Conservation (phyloP, 2,113 vertebrate genomes). For the Capreolus pygargus region DNA sequence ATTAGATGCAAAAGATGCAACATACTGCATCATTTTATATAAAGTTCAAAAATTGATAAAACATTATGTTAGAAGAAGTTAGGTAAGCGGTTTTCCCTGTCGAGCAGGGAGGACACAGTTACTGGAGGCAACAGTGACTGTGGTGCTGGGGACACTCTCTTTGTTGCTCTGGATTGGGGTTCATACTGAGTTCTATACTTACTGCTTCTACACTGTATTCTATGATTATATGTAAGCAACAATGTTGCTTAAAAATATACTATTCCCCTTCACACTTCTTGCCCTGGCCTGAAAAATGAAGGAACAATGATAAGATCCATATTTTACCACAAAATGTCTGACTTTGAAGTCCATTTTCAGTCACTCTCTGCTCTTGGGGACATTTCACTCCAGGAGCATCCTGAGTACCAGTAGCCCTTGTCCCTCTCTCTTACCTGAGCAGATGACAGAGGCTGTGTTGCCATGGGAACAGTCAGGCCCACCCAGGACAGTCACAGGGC, state of each 20-base stretch:
- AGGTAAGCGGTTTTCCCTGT: fast-evolving
- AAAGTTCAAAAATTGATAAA: neutral
- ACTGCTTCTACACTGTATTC: neutral
- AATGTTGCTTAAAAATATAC: too few relatives aligned
- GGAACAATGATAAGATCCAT: too few relatives aligned
- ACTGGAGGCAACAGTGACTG: neutral
- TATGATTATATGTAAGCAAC: too few relatives aligned
- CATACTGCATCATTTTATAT: neutral
- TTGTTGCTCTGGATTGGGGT: neutral
- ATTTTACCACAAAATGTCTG: neutral
- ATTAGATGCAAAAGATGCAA: neutral
- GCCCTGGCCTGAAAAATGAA: too few relatives aligned
- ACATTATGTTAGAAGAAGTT: neutral
- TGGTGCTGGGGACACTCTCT: neutral
- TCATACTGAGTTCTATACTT: neutral
- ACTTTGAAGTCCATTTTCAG: fast-evolving
- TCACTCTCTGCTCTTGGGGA: neutral
- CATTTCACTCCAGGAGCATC: neutral
- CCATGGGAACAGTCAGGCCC: neutral
- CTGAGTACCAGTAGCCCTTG: neutral
- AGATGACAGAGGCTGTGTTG: fast-evolving
- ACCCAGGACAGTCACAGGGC: neutral
- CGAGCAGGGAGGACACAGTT: neutral
- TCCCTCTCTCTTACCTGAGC: neutral
- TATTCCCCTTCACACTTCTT: too few relatives aligned